Evolutionary conservation across 2,797 vertebrate genomes (phyloP), one percentile per base, ranked within the genome.

Genomic region (Alcedo quadribrachys): DNA sequence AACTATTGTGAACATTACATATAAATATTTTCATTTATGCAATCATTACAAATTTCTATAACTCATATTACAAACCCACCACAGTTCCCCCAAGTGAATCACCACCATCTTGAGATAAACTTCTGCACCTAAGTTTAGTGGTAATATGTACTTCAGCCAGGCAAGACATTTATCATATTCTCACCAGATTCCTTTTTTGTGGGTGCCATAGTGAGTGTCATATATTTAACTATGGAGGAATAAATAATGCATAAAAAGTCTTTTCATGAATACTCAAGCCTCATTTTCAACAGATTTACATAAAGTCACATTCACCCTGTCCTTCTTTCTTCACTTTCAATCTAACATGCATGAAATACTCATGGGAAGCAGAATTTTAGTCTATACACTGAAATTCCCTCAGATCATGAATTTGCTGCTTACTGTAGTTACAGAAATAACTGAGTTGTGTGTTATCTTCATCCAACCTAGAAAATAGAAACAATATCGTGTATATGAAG

Each of bases 231-330:
- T 54, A 48, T 35, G 37, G 54, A 77, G 37, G 42, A 91, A 89
- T 88, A 92, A 89, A 83, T 85, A 94, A 87, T 71, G 37, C 40
- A 87, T 87, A 35, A 92, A 94, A 94, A 63, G 16, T 9, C 33
- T 94, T 92, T 95, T 66, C 73, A n/a, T 81, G 81, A 93, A 71
- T 77, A 60, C 55, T 79, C 30, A 66, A 84, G 45, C 24, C 24
- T 33, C 57, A 30, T 83, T 94, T 93, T 93, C 62, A 90, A 73
- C 43, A 89, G 69, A 92, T 90, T 89, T 85, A 71, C 76, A 87
- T 87, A 57, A 92, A 93, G 81, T 87, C 84, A 92, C 73, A 89
- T 90, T 91, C 91, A 87, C 13, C 16, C 55, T 68, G n/a, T 71
- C 88, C 62, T 92, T 70, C 63, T 20, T 74, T 80, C 50, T 75